Conservation (phyloP, 2,797 vertebrate species). For the Masticophis lateralis region DNA sequence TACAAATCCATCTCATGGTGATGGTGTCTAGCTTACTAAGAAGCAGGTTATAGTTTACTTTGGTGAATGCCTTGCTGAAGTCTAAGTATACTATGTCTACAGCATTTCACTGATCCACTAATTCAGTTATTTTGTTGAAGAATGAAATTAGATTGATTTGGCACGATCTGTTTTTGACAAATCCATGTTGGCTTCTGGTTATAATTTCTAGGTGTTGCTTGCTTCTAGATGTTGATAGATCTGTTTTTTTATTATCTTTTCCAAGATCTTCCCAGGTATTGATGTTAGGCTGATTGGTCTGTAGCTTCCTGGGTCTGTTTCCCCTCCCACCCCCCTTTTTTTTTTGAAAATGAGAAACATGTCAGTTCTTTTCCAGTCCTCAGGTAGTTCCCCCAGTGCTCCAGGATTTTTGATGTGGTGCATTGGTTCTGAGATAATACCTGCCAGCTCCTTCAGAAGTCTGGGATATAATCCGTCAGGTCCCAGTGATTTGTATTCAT, state of each 20-base stretch:
- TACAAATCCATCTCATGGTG: background rate
- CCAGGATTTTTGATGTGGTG: background rate
- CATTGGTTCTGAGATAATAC: background rate
- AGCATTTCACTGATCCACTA: background rate
- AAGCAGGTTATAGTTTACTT: background rate
- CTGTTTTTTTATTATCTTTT: background rate
- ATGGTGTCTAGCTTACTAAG: background rate
- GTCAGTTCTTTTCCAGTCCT: background rate
- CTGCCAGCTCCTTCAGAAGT: background rate
- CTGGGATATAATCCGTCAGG: background rate
- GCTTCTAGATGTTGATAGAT: background rate
- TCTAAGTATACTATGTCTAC: background rate
- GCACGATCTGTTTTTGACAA: background rate
- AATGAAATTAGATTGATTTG: background rate
- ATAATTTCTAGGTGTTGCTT: background rate
- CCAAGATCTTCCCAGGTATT: background rate
- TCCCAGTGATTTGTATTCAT: background rate
- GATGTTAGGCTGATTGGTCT: background rate
- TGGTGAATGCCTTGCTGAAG: background rate
- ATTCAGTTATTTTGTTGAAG: background rate
- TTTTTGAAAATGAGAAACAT: background rate
- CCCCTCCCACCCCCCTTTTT: fast-evolving
- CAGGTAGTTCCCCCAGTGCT: background rate
- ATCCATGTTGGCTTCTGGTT: background rate
- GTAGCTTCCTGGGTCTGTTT: background rate